Evolutionary conservation across 2,113 vertebrate genomes (phyloP), one percentile per base, ranked within the genome.

Genomic region (Excalfactoria chinensis): DNA sequence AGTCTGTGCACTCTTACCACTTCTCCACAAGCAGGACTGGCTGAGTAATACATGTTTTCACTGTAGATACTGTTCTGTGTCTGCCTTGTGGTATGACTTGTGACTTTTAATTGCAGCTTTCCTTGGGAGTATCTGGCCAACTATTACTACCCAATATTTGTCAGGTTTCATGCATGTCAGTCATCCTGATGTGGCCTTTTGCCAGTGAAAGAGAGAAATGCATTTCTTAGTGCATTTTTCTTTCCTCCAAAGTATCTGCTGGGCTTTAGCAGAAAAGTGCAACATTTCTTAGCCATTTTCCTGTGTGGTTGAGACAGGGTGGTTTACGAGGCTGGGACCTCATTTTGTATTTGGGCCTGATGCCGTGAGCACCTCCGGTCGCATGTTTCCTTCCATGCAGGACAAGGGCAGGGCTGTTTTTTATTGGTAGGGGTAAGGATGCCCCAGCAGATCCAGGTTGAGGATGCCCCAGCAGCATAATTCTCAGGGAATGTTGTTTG

Each of bases 101-200:
- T 89, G 73, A 90, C 70, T 78, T 93, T 16, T 55, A 37, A 80
- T 86, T 90, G 75, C 58, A 12, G 32, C 63, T 89, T 86, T 80
- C 75, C 37, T 43, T 73, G 37, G 51, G 51, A 51, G 46, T 53
- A 46, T 48, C 41, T 63, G 25, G 48, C 37, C 72, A 56, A 7
- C 0, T 23, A 4, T 80, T 93, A 51, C 48, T 75, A 64, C 20
- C 22, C 32, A 21, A 18, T n/a, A 20, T 68, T 35, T 72, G 70
- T 75, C 84, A 82, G 74, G 3, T 43, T 76, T 23, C 37, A 1
- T 37, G 43, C 28, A 41, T 51, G 62, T 55, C 60, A 63, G 71
- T 83, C 60, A 9, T 64, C 40, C 1, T 78, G 64, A 64, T 72
- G 69, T 76, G 32, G 58, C 17, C 32, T 1, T 0, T 70, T 85